phyloP scores from a whole-genome alignment of 2,113 vertebrate genomes.

The Protomyctophum bolini region DNA sequence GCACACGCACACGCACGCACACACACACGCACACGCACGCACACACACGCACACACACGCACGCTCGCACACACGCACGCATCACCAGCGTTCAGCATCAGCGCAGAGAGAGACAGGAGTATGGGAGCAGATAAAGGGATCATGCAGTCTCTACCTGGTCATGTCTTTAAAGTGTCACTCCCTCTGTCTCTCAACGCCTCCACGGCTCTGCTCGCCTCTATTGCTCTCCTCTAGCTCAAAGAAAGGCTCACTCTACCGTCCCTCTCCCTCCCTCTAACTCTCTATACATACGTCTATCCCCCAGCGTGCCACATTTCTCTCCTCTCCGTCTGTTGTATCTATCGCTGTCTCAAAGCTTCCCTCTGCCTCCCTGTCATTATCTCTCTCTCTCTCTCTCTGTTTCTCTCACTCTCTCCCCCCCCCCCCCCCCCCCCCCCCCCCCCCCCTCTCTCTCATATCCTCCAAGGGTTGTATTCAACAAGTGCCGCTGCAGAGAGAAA shows the following conservation, averaged over 20 bases:
- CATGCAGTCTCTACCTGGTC: constrained; percentile 43
- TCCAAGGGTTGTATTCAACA: constrained; percentile 78
- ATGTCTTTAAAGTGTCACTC: constrained; percentile 60
- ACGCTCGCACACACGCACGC: constrained; percentile 27
- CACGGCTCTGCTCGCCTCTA: neutral
- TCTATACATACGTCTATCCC: constrained; percentile 23
- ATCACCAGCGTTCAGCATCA: constrained; percentile 29
- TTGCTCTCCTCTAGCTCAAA: constrained; percentile 30
- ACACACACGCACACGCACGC: constrained; percentile 35
- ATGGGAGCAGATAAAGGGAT: constrained; percentile 46
- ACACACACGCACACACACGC: constrained; percentile 38
- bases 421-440: constrained; percentile 1
- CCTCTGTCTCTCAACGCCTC: constrained; percentile 1
- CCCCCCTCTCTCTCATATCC: constrained; percentile 54
- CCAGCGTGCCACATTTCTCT: constrained; percentile 62
- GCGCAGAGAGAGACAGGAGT: constrained; percentile 43
- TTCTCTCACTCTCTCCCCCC: constrained; percentile 34
- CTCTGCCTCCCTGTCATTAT: constrained; percentile 73
- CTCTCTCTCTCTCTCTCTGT: constrained; percentile 23
- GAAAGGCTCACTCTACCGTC: constrained; percentile 22
- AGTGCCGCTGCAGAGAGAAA: constrained; percentile 74
- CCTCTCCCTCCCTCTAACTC: constrained; percentile 46
- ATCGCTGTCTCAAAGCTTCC: constrained; percentile 63
- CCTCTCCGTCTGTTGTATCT: constrained; percentile 55
- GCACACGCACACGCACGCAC: neutral